These are phyloP conservation scores for Prosopocoilus inquinatus DNA, from an alignment of 2,888 invertebrate genomes.

Conservation along the genomic window DNA sequence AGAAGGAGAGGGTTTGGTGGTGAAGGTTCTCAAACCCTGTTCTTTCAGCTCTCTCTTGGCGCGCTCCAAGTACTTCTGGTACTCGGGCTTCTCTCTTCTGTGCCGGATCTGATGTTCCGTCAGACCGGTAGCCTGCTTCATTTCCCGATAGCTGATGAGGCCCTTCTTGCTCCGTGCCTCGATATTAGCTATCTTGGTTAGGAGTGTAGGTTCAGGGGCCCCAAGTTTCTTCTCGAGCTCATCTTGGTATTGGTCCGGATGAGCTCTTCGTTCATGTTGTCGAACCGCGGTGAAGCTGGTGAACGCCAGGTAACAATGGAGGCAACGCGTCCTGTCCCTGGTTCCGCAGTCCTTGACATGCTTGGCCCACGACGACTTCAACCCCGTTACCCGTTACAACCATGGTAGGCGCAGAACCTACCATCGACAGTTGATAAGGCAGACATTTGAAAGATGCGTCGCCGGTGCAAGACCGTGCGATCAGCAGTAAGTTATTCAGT, in stretches of 20 bases:
- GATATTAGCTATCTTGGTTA: background rate
- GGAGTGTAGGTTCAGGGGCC: background rate
- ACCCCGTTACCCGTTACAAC: too few relatives aligned
- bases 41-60: too few relatives aligned
- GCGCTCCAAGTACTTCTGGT: background rate
- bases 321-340: background rate
- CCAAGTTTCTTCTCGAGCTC: background rate
- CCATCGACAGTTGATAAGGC: too few relatives aligned
- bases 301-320: background rate
- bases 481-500: too few relatives aligned
- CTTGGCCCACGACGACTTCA: too few relatives aligned
- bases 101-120: background rate
- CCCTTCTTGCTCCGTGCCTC: background rate
- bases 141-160: background rate
- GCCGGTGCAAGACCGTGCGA: too few relatives aligned
- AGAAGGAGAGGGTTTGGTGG: too few relatives aligned
- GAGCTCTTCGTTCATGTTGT: background rate
- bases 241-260: background rate
- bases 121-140: background rate
- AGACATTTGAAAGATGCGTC: too few relatives aligned
- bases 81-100: background rate
- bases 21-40: too few relatives aligned
- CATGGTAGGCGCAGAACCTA: too few relatives aligned
- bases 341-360: too few relatives aligned
- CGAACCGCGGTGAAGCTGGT: background rate